phyloP scores from a whole-genome alignment of 2,113 vertebrate species.

The Cyprinodon brontotheroides region DNA sequence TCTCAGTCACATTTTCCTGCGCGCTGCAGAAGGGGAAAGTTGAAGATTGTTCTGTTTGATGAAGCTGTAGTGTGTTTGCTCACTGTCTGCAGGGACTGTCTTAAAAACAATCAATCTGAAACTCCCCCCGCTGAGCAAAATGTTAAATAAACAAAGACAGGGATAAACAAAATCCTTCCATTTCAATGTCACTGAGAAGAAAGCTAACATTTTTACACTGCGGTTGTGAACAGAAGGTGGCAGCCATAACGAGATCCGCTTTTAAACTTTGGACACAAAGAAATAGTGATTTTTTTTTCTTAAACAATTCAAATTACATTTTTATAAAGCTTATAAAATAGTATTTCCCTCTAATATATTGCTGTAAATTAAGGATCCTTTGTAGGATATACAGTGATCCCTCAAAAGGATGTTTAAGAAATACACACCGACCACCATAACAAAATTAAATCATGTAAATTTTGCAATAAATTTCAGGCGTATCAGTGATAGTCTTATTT shows the following conservation, averaged over 20 bases:
- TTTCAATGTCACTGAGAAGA: slow-evolving; percentile 85
- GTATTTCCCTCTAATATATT: slow-evolving; percentile 3
- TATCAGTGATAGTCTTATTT: too few relatives aligned
- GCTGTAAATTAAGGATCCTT: neutral
- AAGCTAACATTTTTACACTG: slow-evolving; percentile 79
- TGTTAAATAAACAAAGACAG: slow-evolving; percentile 85
- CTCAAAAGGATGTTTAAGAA: neutral
- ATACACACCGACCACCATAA: neutral
- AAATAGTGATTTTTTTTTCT: slow-evolving; percentile 35
- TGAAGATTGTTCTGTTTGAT: slow-evolving; percentile 85
- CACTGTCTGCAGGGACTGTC: slow-evolving; percentile 84
- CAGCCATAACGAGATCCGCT: slow-evolving; percentile 56
- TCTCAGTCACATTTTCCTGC: slow-evolving; percentile 79
- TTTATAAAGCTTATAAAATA: slow-evolving; percentile 10
- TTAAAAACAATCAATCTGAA: slow-evolving; percentile 86
- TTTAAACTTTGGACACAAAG: slow-evolving; percentile 74
- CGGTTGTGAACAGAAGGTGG: slow-evolving; percentile 66
- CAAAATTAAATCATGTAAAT: neutral
- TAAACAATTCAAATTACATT: slow-evolving; percentile 39
- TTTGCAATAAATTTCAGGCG: too few relatives aligned
- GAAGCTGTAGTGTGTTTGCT: slow-evolving; percentile 85
- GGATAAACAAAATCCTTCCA: slow-evolving; percentile 86
- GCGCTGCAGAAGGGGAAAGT: slow-evolving; percentile 80
- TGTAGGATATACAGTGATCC: neutral
- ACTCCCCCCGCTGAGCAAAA: slow-evolving; percentile 83